Evolutionary conservation across 2,797 vertebrate species (phyloP), one percentile per base, ranked within the genome.

Genomic region (Poliocrania exsul): DNA sequence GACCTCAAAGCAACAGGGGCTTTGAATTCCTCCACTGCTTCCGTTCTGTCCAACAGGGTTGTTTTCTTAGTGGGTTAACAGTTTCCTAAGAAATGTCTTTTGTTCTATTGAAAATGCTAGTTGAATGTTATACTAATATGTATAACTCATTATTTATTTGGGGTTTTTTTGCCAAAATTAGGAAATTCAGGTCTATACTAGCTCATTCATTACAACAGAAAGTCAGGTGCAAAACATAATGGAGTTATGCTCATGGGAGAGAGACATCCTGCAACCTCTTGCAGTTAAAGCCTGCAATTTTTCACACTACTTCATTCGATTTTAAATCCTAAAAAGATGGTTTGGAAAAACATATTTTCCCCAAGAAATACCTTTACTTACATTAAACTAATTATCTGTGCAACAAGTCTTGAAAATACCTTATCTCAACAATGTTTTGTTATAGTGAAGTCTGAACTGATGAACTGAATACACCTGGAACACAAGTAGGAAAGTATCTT

Each of bases 41-140:
- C 35, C 8, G 9, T 16, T 69, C 50, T 50, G 38, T 75, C 37
- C 44, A 29, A 70, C 0, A 0, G 56, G 2, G 15, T 21, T 29
- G 18, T 31, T 80, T 86, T 60, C 37, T 51, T 46, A 49, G 16
- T 2, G 2, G 16, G 13, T 70, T 82, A 77, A 62, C 5, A 44
- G 11, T 54, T 69, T 75, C 25, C 38, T 16, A 81, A 51, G 8
- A 71, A 29, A 60, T 7, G 7, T 9, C 18, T 53, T 70, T 23
- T 38, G 5, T 12, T 44, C 18, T 25, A 35, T 1, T 64, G 19
- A 72, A 67, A 69, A 81, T 49, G 13, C 5, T 51, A 64, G 1
- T 5, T 46, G 17, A 84, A 46, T 33, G 4, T 26, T 71, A 13
- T 4, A 74, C 6, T n/a, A 84, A 29, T 31, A 56, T 1, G 11